Conservation (phyloP, 2,113 vertebrate species). For the Sturnira hondurensis region DNA sequence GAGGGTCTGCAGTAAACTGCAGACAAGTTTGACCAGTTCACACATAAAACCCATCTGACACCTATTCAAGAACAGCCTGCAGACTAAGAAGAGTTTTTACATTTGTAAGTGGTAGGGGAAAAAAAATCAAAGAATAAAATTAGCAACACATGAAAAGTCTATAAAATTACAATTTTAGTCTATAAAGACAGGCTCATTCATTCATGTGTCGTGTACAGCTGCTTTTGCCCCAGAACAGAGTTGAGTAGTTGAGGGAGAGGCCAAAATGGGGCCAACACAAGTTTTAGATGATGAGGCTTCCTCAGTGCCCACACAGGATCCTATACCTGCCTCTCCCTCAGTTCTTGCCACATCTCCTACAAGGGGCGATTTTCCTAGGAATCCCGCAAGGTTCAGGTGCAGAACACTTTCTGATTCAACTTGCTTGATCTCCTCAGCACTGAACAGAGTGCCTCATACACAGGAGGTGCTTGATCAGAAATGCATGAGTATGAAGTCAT, state of each 20-base stretch:
- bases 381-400: background rate
- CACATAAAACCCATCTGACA: background rate
- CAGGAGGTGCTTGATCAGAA: background rate
- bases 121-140: background rate
- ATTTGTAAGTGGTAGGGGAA: background rate
- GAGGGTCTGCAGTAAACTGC: background rate
- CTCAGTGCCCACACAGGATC: background rate
- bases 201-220: background rate
- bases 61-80: background rate
- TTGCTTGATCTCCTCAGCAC: background rate
- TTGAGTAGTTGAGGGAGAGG: background rate
- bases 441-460: background rate
- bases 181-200: background rate
- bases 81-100: background rate
- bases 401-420: background rate
- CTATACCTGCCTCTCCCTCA: background rate
- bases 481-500: background rate
- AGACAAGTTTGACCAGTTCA: background rate
- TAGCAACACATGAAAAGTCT: background rate
- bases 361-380: background rate
- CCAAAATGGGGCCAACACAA: background rate
- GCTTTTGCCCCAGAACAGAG: background rate
- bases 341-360: background rate
- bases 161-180: background rate
- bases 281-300: background rate